Percentiles rank a stretch among this genome's conserved stretches.
Evolutionary conservation across 2,888 invertebrate species (phyloP).

Genomic region (Philereme vetulata): DNA sequence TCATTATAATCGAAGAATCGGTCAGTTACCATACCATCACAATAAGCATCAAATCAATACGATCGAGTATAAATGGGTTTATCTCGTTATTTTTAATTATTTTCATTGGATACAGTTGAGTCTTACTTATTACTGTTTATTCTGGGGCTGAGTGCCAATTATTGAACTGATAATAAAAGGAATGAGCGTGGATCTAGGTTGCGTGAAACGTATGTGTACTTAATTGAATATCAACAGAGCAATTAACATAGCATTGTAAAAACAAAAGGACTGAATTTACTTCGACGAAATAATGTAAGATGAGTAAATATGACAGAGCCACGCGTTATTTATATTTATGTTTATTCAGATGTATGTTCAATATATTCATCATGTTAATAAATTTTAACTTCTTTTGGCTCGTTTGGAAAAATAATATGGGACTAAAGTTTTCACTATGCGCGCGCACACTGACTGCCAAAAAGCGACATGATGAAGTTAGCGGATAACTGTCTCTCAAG

Average conservation of each 20-base stretch:
- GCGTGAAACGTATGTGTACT: constrained; percentile 1
- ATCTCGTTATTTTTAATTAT: constrained; percentile 22
- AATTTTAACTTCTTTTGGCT: too few relatives aligned
- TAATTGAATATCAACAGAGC: constrained; percentile 2
- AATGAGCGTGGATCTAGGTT: neutral
- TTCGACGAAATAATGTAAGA: too few relatives aligned
- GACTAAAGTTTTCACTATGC: too few relatives aligned
- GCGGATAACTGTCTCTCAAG: too few relatives aligned
- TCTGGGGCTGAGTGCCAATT: constrained; percentile 19
- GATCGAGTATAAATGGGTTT: constrained; percentile 6
- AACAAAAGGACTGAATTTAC: neutral
- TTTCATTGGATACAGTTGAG: constrained; percentile 15
- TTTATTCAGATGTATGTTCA: too few relatives aligned
- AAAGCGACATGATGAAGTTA: too few relatives aligned
- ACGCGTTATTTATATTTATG: too few relatives aligned
- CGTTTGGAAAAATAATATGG: too few relatives aligned
- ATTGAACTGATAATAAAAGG: constrained; percentile 19
- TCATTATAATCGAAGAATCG: neutral
- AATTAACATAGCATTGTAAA: neutral
- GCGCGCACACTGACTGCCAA: too few relatives aligned
- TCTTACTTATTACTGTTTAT: neutral
- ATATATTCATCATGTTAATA: too few relatives aligned
- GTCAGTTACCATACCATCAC: neutral
- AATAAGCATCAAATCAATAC: constrained; percentile 1
- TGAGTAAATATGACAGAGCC: too few relatives aligned